phyloP scores from a whole-genome alignment of 2,888 invertebrate genomes.

The Agrenia bidenticulata region DNA sequence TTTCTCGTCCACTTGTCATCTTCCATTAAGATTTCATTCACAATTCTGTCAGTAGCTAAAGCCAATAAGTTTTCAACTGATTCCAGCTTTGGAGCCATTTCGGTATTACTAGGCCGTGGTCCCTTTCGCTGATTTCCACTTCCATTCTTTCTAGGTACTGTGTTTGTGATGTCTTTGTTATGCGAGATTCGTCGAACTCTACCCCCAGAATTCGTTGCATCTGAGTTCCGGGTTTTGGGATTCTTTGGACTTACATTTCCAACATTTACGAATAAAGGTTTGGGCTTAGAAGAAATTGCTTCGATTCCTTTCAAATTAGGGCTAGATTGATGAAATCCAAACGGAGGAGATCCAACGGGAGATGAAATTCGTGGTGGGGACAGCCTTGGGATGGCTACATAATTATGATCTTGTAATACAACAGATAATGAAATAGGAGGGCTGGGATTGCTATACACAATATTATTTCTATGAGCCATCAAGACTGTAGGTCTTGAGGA shows the following conservation, averaged over 20 bases:
- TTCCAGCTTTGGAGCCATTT: neutral
- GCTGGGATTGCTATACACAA: neutral
- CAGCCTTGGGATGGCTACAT: constrained; percentile 24
- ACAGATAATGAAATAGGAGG: constrained; percentile 12
- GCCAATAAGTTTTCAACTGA: neutral
- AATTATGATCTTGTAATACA: constrained; percentile 43
- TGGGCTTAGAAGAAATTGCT: neutral
- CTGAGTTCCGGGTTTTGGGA: neutral
- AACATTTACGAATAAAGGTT: neutral
- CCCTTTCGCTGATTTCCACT: neutral
- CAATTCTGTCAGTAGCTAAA: neutral
- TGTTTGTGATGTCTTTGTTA: neutral
- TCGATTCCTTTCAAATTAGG: neutral
- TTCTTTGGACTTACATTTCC: neutral
- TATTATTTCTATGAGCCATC: constrained; percentile 25
- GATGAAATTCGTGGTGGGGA: constrained; percentile 16
- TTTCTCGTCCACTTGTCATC: neutral
- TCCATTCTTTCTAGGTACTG: constrained; percentile 1
- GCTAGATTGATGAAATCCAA: neutral
- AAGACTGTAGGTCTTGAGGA: constrained; percentile 36
- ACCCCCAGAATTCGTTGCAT: neutral
- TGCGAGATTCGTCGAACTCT: neutral
- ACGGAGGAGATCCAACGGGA: constrained; percentile 6
- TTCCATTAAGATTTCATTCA: neutral
- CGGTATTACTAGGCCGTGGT: neutral